phyloP scores from a whole-genome alignment of 1,140 invertebrate species.

The Drosophila fuyamai region DNA sequence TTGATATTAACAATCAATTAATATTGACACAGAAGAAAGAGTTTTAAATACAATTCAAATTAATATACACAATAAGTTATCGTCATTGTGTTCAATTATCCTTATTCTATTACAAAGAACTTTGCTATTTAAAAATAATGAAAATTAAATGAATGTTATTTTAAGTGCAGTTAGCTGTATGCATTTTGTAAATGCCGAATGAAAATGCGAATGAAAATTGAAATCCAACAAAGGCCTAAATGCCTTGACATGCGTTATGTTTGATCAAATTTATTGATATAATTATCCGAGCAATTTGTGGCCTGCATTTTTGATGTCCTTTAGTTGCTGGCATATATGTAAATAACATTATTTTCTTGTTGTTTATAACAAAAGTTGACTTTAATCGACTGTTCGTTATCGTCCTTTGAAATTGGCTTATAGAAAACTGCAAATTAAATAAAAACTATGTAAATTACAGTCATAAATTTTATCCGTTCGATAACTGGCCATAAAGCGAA shows the following conservation, averaged over 20 bases:
- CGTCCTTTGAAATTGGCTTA: neutral
- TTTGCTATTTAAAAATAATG: constrained; percentile 18
- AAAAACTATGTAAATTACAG: constrained; percentile 40
- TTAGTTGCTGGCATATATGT: neutral
- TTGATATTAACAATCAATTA: neutral
- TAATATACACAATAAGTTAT: neutral
- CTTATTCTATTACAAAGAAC: constrained; percentile 9
- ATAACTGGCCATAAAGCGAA: constrained; percentile 37
- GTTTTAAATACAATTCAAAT: constrained; percentile 11
- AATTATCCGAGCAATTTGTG: constrained; percentile 42
- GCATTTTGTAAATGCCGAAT: constrained; percentile 42
- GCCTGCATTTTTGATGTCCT: constrained; percentile 13
- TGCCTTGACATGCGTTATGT: constrained; percentile 27
- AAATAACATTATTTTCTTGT: constrained; percentile 25
- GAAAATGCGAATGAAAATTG: constrained; percentile 11
- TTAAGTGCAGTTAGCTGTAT: constrained; percentile 32
- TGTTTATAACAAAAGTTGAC: constrained; percentile 6
- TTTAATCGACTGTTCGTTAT: constrained; percentile 22
- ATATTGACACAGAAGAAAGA: neutral
- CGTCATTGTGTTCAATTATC: constrained; percentile 1
- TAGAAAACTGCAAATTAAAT: constrained; percentile 27
- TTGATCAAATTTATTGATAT: constrained; percentile 49
- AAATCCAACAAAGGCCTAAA: constrained; percentile 15
- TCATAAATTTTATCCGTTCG: constrained; percentile 34
- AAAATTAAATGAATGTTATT: constrained; percentile 26